phyloP scores from a whole-genome alignment of 2,888 invertebrate genomes.

The Ormyrus nitidulus region DNA sequence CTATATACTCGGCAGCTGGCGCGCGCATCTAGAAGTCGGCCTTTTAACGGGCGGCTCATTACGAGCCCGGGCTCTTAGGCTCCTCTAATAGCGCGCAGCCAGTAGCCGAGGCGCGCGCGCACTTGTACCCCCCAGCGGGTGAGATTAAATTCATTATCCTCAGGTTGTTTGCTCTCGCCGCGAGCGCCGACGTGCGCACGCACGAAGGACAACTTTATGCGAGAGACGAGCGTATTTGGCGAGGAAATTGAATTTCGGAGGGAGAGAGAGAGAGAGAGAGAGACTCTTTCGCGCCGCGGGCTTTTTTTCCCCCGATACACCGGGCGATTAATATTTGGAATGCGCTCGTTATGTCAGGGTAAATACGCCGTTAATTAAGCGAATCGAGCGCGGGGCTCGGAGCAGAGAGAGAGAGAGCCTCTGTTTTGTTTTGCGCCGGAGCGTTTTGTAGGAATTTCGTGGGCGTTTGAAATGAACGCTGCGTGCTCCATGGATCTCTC shows the following conservation, averaged over 20 bases:
- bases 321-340: constrained; percentile 39
- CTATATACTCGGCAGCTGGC: constrained; percentile 13
- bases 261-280: too few species aligned
- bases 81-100: background rate
- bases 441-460: too few species aligned
- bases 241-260: constrained; percentile 33
- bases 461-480: too few species aligned
- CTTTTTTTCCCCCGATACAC: constrained; percentile 5
- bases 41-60: constrained; percentile 33
- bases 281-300: background rate
- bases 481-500: too few species aligned
- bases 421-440: too few species aligned
- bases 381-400: background rate
- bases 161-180: constrained; percentile 34
- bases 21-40: constrained; percentile 7
- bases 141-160: constrained; percentile 51
- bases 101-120: background rate
- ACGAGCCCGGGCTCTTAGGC: constrained; percentile 1
- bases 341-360: constrained; percentile 31
- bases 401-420: too few species aligned
- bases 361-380: constrained; percentile 44
- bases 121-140: constrained; percentile 9
- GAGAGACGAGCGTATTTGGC: background rate
- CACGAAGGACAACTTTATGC: background rate
- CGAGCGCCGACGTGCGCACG: background rate